Conservation (phyloP, 2,888 invertebrate genomes). For the Empis stercorea region DNA sequence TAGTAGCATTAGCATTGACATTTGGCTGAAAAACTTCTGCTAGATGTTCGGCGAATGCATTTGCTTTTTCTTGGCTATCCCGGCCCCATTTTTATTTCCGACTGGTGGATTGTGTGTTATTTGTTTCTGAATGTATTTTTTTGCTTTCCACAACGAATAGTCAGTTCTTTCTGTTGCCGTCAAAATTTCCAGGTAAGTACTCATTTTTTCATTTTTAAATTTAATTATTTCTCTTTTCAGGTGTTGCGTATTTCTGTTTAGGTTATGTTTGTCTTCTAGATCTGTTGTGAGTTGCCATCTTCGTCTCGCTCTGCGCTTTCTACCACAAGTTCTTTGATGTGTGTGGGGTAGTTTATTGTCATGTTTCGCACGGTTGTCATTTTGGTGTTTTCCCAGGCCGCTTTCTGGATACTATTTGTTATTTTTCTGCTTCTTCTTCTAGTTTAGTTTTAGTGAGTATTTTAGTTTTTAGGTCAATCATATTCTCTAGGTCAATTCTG, state of each 20-base stretch:
- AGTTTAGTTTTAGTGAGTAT: too few species aligned
- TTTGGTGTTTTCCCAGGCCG: too few species aligned
- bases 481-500: too few species aligned
- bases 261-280: slow-evolving; percentile 11
- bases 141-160: slow-evolving; percentile 13
- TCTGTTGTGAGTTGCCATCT: slow-evolving; percentile 12
- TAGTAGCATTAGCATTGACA: too few species aligned
- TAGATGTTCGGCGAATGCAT: slow-evolving; percentile 9
- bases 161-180: slow-evolving; percentile 2
- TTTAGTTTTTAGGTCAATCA: too few species aligned
- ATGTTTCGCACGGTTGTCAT: too few species aligned
- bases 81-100: slow-evolving; percentile 2
- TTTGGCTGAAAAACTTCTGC: slow-evolving; percentile 3
- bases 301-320: slow-evolving; percentile 12
- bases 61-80: slow-evolving; percentile 7
- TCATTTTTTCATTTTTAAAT: background rate
- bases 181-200: slow-evolving; percentile 4
- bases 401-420: too few species aligned
- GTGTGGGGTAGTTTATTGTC: background rate
- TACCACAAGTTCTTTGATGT: background rate
- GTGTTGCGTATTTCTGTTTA: slow-evolving; percentile 11
- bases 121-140: slow-evolving; percentile 6
- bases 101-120: slow-evolving; percentile 3
- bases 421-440: too few species aligned
- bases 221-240: slow-evolving; percentile 8